Evolutionary conservation across 2,113 vertebrate genomes (phyloP).

Genomic region (Pachyramphus minor): DNA sequence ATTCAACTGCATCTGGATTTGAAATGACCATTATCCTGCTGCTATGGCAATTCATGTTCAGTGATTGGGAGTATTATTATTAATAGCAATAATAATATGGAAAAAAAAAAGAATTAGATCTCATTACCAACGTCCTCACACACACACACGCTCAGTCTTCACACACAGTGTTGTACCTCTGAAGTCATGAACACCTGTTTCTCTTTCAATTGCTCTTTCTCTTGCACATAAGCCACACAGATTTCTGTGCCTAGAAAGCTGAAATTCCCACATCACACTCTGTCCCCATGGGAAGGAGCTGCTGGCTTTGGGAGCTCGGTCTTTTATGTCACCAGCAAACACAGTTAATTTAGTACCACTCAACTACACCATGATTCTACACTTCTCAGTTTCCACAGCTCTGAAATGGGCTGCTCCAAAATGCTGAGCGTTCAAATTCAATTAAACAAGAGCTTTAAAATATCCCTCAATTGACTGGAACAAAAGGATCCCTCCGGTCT

Average conservation of each 20-base stretch:
- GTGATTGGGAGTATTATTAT: not conserved
- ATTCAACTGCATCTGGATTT: not conserved
- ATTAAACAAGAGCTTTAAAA: not conserved
- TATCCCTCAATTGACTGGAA: not conserved
- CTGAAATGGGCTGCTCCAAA: not conserved
- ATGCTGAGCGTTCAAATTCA: not conserved
- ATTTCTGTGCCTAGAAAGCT: not conserved
- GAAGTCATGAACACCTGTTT: not conserved
- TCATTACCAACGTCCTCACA: not conserved
- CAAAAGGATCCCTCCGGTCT: not conserved
- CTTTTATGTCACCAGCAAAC: not conserved
- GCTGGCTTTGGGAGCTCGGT: not conserved
- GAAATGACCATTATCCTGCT: not conserved
- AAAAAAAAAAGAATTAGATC: not conserved
- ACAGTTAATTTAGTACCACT: not conserved
- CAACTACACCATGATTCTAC: not conserved
- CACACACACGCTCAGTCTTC: rapidly evolving
- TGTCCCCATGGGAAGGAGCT: not conserved
- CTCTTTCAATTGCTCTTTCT: not conserved
- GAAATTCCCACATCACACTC: not conserved
- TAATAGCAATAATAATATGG: not conserved
- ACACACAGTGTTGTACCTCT: not conserved
- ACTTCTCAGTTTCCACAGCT: not conserved
- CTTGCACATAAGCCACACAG: rapidly evolving
- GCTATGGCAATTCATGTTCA: not conserved